Percentiles rank a stretch among this genome's conserved stretches.
Conservation (phyloP, 2,113 vertebrate species). For the Saimiri boliviensis region DNA sequence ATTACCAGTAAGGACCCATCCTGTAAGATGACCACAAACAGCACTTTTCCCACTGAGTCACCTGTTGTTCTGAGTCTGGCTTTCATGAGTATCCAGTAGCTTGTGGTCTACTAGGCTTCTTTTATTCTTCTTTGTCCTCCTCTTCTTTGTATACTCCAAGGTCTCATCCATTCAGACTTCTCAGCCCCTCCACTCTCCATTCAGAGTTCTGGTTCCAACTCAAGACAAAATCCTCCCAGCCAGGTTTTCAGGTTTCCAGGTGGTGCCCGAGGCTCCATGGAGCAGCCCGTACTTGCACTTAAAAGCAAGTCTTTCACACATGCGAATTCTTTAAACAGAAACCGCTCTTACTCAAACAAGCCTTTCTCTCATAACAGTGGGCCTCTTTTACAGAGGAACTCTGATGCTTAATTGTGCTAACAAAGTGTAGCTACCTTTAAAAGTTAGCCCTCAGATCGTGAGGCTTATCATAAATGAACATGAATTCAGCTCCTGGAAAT, state of each 20-base stretch:
- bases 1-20: no score
- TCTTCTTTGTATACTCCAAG: no score
- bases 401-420: not conserved
- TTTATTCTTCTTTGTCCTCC: not conserved
- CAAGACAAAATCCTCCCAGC: not conserved
- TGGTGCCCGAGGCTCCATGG: fast-evolving
- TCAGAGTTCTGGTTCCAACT: not conserved
- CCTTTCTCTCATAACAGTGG: not conserved
- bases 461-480: not conserved
- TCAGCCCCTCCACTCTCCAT: not conserved
- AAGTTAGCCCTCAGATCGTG: not conserved
- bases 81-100: not conserved
- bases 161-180: not conserved
- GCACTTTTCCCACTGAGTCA: not conserved
- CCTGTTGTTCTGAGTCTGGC: not conserved
- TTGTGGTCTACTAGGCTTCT: not conserved
- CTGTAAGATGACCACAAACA: not conserved
- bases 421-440: not conserved
- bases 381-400: not conserved
- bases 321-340: not conserved
- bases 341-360: not conserved
- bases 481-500: not conserved
- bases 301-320: not conserved
- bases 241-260: not conserved
- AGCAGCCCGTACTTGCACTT: not conserved